Evolutionary conservation across 2,888 invertebrate genomes (phyloP), one percentile per base, ranked within the genome.

Genomic region (Eupithecia dodoneata): DNA sequence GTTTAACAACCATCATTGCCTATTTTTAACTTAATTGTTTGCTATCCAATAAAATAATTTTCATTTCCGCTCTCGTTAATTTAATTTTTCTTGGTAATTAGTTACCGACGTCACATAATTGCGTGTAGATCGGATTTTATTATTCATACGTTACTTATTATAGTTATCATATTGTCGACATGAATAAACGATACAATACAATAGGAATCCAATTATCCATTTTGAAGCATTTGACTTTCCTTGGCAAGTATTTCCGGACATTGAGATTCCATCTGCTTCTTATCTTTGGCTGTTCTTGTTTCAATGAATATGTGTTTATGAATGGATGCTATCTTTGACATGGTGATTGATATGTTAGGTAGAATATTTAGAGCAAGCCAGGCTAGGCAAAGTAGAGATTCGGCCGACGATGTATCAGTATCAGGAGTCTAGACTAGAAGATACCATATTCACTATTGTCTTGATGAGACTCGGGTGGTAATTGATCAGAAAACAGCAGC

Each of bases 251-350:
- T 30, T 30, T 30, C 30, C 63, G 18, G 30, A 63, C 4, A 63
- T n/a, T 2, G 42, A 59, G 42, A 5, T 59, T 15, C 55, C 30
- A n/a, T 45, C 45, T 18, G 9, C 13, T 72, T 41, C 44, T 55
- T 73, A 69, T 76, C 72, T 47, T 15, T 59, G 65, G 5, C 69
- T 71, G 44, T 76, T 44, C 66, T 73, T 42, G 45, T 63, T 69
- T 55, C 45, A 76, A 76, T 69, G 70, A 49, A 72, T 75, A 18
- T 45, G 12, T 47, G 47, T 52, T 72, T 49, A 72, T 73, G 76
- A 73, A 76, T 73, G 73, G 44, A 70, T 63, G 76, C 65, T 70
- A 76, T 76, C 76, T 70, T 72, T 63, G 45, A 49, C 44, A 52
- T 73, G 65, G 65, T 45, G 4, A 69, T 44, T 67, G 67, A 67